Evolutionary conservation across 2,888 invertebrate species (phyloP), one percentile per base, ranked within the genome.

Genomic region (Aphelenchoides bicaudatus): DNA sequence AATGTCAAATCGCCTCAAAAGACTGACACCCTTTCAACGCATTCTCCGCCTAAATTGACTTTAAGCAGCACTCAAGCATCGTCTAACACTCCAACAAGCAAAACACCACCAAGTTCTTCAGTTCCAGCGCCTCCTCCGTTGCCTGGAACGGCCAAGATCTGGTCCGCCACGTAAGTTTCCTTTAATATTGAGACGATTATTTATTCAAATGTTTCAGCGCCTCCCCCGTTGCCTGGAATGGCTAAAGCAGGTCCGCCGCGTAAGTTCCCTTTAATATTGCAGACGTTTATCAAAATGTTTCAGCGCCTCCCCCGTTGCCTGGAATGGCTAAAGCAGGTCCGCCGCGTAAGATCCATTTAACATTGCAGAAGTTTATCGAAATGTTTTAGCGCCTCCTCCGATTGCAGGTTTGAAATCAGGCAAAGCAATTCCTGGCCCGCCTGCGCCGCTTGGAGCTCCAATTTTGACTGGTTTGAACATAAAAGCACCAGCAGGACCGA

Each of bases 341-440:
- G 43, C 43, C 43, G 10, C n/a, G n/a, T n/a, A n/a, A n/a, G n/a
- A n/a, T n/a, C n/a, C n/a, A n/a, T n/a, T n/a, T n/a, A n/a, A n/a
- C n/a, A n/a, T n/a, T n/a, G n/a, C n/a, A n/a, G n/a, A n/a, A n/a
- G n/a, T n/a, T n/a, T n/a, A n/a, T n/a, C n/a, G n/a, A n/a, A n/a
- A n/a, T n/a, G n/a, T n/a, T n/a, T n/a, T n/a, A n/a, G n/a, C n/a
- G n/a, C n/a, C n/a, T n/a, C n/a, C n/a, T n/a, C n/a, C n/a, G n/a
- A n/a, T n/a, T n/a, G n/a, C n/a, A n/a, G n/a, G n/a, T n/a, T n/a
- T n/a, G n/a, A n/a, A n/a, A n/a, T n/a, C n/a, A n/a, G n/a, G n/a
- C n/a, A n/a, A n/a, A n/a, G n/a, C n/a, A n/a, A n/a, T n/a, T n/a
- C 43, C 43, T 25, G 43, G 43, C 16, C 43, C 43, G 10, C 43